phyloP scores from a whole-genome alignment of 2,113 vertebrate species.

The Ondatra zibethicus region DNA sequence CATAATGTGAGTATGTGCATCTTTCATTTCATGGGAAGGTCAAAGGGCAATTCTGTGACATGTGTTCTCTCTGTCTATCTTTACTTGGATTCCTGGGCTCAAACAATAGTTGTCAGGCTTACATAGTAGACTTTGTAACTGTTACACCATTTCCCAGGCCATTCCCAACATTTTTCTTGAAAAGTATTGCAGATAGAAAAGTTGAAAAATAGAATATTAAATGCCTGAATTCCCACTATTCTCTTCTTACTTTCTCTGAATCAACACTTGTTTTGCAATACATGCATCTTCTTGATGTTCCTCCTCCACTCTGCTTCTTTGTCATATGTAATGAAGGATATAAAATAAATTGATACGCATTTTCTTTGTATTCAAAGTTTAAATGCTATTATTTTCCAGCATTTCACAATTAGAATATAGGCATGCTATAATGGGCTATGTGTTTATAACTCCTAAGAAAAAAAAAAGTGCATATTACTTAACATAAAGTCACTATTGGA shows the following conservation, averaged over 20 bases:
- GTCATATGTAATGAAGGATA: not conserved
- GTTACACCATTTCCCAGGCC: not conserved
- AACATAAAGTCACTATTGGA: not conserved
- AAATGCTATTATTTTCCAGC: conserved; percentile 19
- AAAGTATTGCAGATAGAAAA: not conserved
- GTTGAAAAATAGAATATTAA: not conserved
- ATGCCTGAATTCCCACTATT: not conserved
- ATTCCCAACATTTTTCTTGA: not conserved
- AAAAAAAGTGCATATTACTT: conserved; percentile 22
- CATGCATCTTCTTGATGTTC: not conserved
- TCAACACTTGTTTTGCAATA: not conserved
- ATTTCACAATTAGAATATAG: not conserved
- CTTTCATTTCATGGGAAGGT: not conserved
- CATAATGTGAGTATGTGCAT: not conserved
- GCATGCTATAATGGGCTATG: not conserved
- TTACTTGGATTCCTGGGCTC: not conserved
- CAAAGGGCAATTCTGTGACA: not conserved
- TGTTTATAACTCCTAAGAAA: conserved; percentile 5
- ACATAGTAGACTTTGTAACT: not conserved
- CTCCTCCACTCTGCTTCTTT: not conserved
- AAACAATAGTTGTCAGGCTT: not conserved
- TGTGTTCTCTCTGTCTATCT: not conserved
- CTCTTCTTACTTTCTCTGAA: not conserved
- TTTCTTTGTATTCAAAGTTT: conserved; percentile 13
- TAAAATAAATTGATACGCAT: not conserved